These are phyloP conservation scores for Platycnemis pennipes DNA, from an alignment of 2,888 invertebrate species.

Conservation along the genomic window DNA sequence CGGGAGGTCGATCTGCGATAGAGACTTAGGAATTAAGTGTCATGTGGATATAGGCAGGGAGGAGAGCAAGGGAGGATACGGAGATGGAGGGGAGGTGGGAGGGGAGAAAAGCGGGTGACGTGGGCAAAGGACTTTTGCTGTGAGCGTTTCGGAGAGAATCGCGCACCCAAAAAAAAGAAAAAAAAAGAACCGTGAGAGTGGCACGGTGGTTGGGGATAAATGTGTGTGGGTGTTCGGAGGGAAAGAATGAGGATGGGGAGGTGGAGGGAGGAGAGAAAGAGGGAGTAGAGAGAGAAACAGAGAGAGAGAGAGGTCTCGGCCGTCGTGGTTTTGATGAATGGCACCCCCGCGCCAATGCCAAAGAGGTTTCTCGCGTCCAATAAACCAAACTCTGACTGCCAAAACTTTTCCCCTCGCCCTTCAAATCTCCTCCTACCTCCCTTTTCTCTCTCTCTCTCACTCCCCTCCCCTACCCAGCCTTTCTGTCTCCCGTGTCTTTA, in stretches of 20 bases:
- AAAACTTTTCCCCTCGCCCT: conserved; percentile 44
- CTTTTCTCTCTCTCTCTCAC: background rate
- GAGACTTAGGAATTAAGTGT: background rate
- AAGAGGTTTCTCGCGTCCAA: conserved; percentile 66
- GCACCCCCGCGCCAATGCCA: conserved; percentile 56
- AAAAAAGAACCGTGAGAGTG: background rate
- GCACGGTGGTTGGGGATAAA: background rate
- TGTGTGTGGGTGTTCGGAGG: background rate
- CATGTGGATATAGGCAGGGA: background rate
- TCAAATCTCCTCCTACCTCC: background rate
- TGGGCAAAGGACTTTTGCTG: background rate
- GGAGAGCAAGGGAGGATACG: background rate
- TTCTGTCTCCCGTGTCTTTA: background rate
- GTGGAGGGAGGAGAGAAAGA: background rate
- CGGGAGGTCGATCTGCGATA: background rate
- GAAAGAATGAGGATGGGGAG: background rate
- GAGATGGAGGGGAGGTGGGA: background rate
- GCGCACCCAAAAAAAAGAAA: background rate
- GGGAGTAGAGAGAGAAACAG: background rate
- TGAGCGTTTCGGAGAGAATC: background rate
- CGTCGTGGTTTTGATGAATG: conserved; percentile 52
- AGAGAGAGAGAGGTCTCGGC: background rate
- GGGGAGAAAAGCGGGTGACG: background rate
- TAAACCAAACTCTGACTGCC: conserved; percentile 50
- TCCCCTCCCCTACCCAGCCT: background rate